Evolutionary conservation across 2,888 invertebrate genomes (phyloP), one percentile per base, ranked within the genome.

Genomic region (Mylabris sibirica): DNA sequence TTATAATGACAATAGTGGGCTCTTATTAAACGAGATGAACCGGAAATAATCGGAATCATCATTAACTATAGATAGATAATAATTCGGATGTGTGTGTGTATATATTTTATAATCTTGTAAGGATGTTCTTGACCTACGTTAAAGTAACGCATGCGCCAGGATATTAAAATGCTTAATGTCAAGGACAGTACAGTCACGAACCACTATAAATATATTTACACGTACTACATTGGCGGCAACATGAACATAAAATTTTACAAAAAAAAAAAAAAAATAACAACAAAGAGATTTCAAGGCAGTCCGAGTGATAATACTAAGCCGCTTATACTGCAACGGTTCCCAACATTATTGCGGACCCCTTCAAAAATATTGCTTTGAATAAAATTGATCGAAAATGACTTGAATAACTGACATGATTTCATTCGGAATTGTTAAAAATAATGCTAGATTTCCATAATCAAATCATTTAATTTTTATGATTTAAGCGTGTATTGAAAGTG

Each of bases 141-240:
- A 70, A 69, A 67, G 65, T 65, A 63, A 26, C 67, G 63, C 67
- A 67, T 66, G 67, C 70, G 70, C 24, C 35, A 20, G 14, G 30
- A 57, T 57, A 59, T 63, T 20, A 49, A 41, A 60, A 65, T 38
- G 60, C n/a, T 34, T 64, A 26, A 59, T 67, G 62, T 64, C 67
- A 70, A 70, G 70, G 70, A 70, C 70, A 70, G 65, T 67, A 65
- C 62, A 57, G 64, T 70, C 70, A 70, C 67, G 70, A 66, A 64
- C 49, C 26, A 59, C 59, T 59, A 53, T 53, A 53, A 53, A 53
- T 53, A 53, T 53, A 53, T 53, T 53, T 53, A 53, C 53, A 53
- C 53, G 53, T 53, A 53, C 12, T 53, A 24, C 53, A 53, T 53
- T 53, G 53, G 53, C 53, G 53, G 53, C 53, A 53, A 53, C 53